These are phyloP conservation scores for Sinotaia quadrata DNA, from an alignment of 2,888 invertebrate species.

Conservation along the genomic window DNA sequence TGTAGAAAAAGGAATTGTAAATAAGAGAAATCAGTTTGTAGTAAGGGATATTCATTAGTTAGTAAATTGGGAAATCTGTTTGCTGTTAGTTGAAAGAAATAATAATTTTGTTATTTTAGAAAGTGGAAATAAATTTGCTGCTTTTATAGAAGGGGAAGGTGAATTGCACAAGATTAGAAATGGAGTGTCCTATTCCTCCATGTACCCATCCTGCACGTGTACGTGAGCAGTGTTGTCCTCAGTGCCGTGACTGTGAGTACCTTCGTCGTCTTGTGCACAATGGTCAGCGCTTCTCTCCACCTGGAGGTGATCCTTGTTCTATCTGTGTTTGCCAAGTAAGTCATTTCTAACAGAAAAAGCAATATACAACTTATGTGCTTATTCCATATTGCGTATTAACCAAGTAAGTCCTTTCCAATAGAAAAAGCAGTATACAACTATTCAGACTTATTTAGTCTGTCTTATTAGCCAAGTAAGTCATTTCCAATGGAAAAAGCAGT, in stretches of 20 bases:
- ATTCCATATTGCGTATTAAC: no score
- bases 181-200: constrained; percentile 45
- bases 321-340: constrained; percentile 57
- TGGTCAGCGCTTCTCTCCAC: constrained; percentile 62
- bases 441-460: no score
- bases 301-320: constrained; percentile 52
- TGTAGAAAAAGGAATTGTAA: no score
- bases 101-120: background rate
- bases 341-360: constrained; percentile 1
- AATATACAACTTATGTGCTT: no score
- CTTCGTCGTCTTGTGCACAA: constrained; percentile 52
- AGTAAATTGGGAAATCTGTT: no score
- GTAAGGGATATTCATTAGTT: no score
- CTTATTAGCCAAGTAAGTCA: no score
- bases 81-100: no score
- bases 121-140: background rate
- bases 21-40: no score
- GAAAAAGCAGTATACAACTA: no score
- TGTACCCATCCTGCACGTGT: constrained; percentile 58
- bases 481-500: no score
- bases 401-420: no score
- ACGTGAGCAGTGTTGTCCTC: constrained; percentile 57
- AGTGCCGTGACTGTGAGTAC: constrained; percentile 60
- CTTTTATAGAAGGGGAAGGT: constrained; percentile 49
- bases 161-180: constrained; percentile 42